Evolutionary conservation across 1,140 invertebrate species (phyloP), one percentile per base, ranked within the genome.

Genomic region (Drosophila miranda): DNA sequence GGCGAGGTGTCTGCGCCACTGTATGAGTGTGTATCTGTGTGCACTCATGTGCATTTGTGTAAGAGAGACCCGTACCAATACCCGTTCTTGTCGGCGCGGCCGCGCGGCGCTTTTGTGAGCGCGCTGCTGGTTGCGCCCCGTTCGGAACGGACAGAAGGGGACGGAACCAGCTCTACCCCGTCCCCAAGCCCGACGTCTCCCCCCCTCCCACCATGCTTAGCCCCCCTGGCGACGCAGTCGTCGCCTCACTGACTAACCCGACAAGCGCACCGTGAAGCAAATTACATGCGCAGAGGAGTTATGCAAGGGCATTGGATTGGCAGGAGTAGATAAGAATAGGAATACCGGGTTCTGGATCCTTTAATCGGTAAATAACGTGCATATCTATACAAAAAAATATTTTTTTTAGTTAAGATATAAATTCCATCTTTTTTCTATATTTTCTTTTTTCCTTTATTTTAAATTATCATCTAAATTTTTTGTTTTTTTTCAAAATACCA

Each of bases 1-100:
- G 77, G 82, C 78, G 68, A 86, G 81, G 81, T 86, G 81, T 86
- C 81, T 77, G 82, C 78, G 49, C 60, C 34, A 38, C 16, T 75
- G 45, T 44, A 23, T 62, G 28, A 71, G 43, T 62, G 30, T 51
- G 8, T 42, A 11, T 62, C 7, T 38, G 42, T 48, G 19, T 34
- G 23, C 23, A 11, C 48, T 11, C 55, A 13, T 59, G n/a, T 49
- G 44, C 46, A 14, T 55, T 44, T 71, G 45, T 64, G 42, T 69
- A 49, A 46, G 55, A 58, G 72, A 75, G 23, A 59, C 61, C 28
- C 62, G 26, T 21, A 26, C 51, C 46, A 41, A 56, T 64, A 67
- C 74, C 54, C 55, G 74, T 77, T 69, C 76, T 75, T 73, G 7
- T 55, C 14, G 51, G 45, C 43, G 48, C 57, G 46, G 23, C 30